Evolutionary conservation across 2,113 vertebrate species (phyloP), one percentile per base, ranked within the genome.

Genomic region (Prinia subflava): DNA sequence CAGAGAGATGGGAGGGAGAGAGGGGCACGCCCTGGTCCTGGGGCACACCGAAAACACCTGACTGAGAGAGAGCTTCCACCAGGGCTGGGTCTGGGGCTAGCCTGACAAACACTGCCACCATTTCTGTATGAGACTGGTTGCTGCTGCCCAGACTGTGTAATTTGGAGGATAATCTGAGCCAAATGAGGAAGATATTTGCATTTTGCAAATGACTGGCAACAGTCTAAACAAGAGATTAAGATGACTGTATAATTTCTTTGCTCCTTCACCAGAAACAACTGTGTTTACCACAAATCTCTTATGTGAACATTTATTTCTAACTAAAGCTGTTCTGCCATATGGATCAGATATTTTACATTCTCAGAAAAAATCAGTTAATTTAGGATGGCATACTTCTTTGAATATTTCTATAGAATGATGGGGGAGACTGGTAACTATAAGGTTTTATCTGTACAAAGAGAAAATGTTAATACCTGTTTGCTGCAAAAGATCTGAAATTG

Each of bases 141-240:
- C 50, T 68, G 46, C 31, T 83, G 68, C 39, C 35, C 73, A 57
- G n/a, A 35, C 56, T 41, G 53, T 59, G 21, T 83, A 68, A 91
- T 62, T 28, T 64, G 83, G n/a, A 75, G 55, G 68, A 83, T 46
- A 89, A 73, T 31, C 50, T 90, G 81, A 57, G 78, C 49, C 87
- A 93, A 94, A 87, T 52, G 33, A 93, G 46, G 41, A 91, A 87
- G 67, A 79, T 78, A 68, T 47, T 71, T 92, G 67, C 59, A 74
- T 88, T 95, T 90, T 92, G 67, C 68, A 91, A 90, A 91, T 92
- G 63, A 82, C 57, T 91, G 87, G 31, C 68, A 81, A 59, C 46
- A 93, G 78, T 52, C 76, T 86, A 79, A 92, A 83, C 46, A 94
- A 91, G 67, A 89, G 35, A 92, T 85, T 89, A 90, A 82, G 57